These are phyloP conservation scores for Dione juno DNA, from an alignment of 2,888 invertebrate genomes.

Conservation along the genomic window DNA sequence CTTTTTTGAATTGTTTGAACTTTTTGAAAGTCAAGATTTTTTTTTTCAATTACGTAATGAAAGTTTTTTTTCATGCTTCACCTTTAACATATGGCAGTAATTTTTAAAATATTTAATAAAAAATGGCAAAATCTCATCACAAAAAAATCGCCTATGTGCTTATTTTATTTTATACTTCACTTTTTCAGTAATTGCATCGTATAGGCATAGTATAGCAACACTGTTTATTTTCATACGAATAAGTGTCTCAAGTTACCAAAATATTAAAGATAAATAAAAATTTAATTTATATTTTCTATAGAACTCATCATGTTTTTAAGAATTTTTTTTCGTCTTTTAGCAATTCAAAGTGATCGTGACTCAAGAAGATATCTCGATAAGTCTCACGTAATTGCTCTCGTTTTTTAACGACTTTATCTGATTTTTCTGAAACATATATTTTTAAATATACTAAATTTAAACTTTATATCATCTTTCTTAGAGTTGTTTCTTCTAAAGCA, in stretches of 20 bases:
- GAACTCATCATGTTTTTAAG: neutral
- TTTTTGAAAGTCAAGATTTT: too few species aligned
- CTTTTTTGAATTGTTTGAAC: neutral
- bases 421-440: slow-evolving; percentile 62
- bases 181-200: too few species aligned
- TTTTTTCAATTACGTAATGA: too few species aligned
- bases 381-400: slow-evolving; percentile 75
- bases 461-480: slow-evolving; percentile 40
- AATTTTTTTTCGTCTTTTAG: slow-evolving; percentile 56
- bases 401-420: slow-evolving; percentile 80
- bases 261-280: neutral
- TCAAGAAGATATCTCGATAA: slow-evolving; percentile 64
- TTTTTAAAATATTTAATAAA: too few species aligned
- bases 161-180: too few species aligned
- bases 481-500: slow-evolving; percentile 9
- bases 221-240: too few species aligned
- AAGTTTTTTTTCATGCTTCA: too few species aligned
- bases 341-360: slow-evolving; percentile 62
- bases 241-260: too few species aligned
- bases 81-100: too few species aligned
- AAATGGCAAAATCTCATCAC: too few species aligned
- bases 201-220: too few species aligned
- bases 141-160: too few species aligned
- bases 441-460: slow-evolving; percentile 58
- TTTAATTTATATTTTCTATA: neutral